These are phyloP conservation scores for Drosophila crucigera DNA, from an alignment of 2,888 invertebrate genomes.

Conservation along the genomic window DNA sequence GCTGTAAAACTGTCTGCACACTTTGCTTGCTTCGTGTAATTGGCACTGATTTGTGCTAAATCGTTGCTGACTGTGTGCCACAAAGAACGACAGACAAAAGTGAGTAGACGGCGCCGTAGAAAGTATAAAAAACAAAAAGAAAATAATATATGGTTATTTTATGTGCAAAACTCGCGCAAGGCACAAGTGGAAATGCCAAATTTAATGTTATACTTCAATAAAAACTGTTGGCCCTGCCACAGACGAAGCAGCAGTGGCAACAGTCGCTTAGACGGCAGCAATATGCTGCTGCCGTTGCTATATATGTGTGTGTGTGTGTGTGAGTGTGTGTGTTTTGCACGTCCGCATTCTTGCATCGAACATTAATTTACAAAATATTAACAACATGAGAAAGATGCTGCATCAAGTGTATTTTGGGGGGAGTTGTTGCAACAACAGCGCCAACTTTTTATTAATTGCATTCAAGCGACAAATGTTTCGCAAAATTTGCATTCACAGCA, in stretches of 20 bases:
- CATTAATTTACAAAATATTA: conserved; percentile 80
- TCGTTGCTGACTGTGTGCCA: conserved; percentile 17
- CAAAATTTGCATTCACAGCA: conserved; percentile 59
- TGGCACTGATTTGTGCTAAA: conserved; percentile 49
- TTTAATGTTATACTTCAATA: conserved; percentile 81
- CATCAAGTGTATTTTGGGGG: conserved; percentile 1
- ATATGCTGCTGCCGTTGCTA: conserved; percentile 17
- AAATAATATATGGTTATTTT: conserved; percentile 58
- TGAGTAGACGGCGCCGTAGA: conserved; percentile 34
- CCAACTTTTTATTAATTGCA: conserved; percentile 81
- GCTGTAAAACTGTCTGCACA: conserved; percentile 44
- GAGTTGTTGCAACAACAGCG: conserved; percentile 54
- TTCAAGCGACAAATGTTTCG: conserved; percentile 71
- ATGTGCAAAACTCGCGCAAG: conserved; percentile 47
- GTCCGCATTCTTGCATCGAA: conserved; percentile 80
- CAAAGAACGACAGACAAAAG: conserved; percentile 23
- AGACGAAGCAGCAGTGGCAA: conserved; percentile 42
- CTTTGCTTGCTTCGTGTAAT: conserved; percentile 40
- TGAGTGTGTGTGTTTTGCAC: conserved; percentile 41
- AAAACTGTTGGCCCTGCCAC: conserved; percentile 61
- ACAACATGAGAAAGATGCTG: conserved; percentile 61
- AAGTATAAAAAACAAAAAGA: conserved; percentile 15
- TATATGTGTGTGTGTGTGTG: conserved; percentile 4
- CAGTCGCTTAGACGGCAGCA: conserved; percentile 31
- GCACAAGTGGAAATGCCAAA: conserved; percentile 73